Base-by-base conservation (phyloP, 2,888 invertebrate genomes). In the Conistra vaccinii region DNA sequence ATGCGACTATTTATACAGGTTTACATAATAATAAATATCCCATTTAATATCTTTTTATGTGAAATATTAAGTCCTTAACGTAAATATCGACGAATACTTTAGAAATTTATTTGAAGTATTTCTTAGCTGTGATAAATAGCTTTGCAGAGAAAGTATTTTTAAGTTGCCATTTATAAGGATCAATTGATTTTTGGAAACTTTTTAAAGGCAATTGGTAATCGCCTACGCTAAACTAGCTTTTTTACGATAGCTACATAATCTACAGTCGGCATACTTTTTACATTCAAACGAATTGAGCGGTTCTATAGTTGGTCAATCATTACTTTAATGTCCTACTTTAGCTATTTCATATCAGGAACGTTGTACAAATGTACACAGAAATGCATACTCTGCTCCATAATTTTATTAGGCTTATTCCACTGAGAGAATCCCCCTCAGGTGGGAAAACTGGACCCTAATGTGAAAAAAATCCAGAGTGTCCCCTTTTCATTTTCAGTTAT, bases 181-280 rank as follows among this genome's bases (percentile, higher is more conserved):
- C 67, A 53, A 78, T 78, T 60, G 45, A 68, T 73, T 68, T 63
- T 57, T 32, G 58, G 14, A 60, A 60, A 61, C 17, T 78, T 79
- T n/a, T 76, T 53, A 7, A 45, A 68, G 68, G n/a, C n/a, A 32
- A 53, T 66, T 79, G 29, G 10, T 60, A 3, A 32, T 45, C 26
- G 35, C 42, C n/a, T 45, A 10, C n/a, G 17, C 26, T 42, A 14
- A 35, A 53, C 51, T 68, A 17, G 48, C 17, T 78, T 63, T 63
- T 58, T 32, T 42, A 32, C 14, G 20, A 42, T 14, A n/a, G 17
- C 29, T 51, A 23, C 26, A 26, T 55, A 29, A 35, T n/a, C 6
- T 51, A 45, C 39, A 35, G 9, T 23, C 20, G 17, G 26, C 6
- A 20, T n/a, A 39, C 14, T 35, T 48, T 42, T 73, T 23, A 53